These are phyloP conservation scores for Meghimatium bilineatum DNA, from an alignment of 2,888 invertebrate species.

Conservation along the genomic window DNA sequence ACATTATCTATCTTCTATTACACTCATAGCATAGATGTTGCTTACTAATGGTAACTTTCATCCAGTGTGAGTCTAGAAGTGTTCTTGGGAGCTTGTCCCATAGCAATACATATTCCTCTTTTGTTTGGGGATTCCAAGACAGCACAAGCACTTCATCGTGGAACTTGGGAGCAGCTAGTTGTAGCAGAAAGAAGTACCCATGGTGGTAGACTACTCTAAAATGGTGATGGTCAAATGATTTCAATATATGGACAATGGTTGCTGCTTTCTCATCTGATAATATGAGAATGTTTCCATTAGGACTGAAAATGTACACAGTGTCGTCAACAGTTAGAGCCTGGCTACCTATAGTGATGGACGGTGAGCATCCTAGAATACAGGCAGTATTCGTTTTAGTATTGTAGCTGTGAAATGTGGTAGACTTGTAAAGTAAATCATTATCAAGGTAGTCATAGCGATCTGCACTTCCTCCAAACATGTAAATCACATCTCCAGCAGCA, in stretches of 20 bases:
- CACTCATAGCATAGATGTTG: conserved; percentile 55
- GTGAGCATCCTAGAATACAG: conserved; percentile 47
- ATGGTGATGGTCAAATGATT: conserved; percentile 52
- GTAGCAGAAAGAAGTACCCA: conserved; percentile 51
- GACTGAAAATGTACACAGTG: conserved; percentile 52
- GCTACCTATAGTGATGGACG: conserved; percentile 53
- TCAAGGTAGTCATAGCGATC: conserved; percentile 50
- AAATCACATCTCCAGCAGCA: conserved; percentile 50
- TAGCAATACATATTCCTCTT: conserved; percentile 46
- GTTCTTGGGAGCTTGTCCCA: conserved; percentile 54
- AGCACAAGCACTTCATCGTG: conserved; percentile 51
- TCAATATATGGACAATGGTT: conserved; percentile 50
- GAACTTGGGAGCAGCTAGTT: conserved; percentile 53
- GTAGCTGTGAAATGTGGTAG: conserved; percentile 51
- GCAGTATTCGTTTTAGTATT: conserved; percentile 51
- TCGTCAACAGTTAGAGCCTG: conserved; percentile 53
- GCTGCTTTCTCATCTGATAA: conserved; percentile 47
- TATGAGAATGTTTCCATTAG: conserved; percentile 53
- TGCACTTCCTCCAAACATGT: conserved; percentile 54
- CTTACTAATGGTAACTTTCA: conserved; percentile 54
- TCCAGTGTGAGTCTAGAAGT: conserved; percentile 55
- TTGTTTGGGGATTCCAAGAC: conserved; percentile 46
- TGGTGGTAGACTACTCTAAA: conserved; percentile 54
- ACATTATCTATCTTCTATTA: conserved; percentile 20
- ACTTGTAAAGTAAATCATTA: conserved; percentile 46